Percentiles rank a stretch among this genome's conserved stretches.
phyloP scores from a whole-genome alignment of 2,797 vertebrate genomes.

The Tinamus major region DNA sequence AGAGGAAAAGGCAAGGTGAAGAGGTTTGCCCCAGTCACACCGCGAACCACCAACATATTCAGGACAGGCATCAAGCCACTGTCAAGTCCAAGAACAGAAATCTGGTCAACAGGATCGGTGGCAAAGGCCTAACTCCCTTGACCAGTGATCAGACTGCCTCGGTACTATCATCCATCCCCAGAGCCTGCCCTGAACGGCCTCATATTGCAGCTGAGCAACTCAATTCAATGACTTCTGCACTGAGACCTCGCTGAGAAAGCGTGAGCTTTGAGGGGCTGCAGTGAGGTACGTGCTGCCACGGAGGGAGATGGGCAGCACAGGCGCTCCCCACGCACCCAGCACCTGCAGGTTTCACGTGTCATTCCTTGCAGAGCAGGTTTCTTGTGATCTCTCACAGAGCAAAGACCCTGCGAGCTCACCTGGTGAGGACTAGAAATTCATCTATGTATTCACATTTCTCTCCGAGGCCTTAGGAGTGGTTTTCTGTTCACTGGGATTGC shows the following conservation, averaged over 20 bases:
- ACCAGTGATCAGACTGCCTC: not conserved
- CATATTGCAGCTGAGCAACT: rapidly evolving
- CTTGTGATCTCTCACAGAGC: not conserved
- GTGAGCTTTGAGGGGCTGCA: not conserved
- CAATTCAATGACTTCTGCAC: not conserved
- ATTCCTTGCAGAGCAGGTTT: not conserved
- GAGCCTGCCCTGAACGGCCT: not conserved
- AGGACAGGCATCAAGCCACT: not conserved
- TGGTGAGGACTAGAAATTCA: not conserved
- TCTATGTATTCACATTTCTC: not conserved
- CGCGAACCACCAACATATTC: not conserved
- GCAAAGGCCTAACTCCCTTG: not conserved
- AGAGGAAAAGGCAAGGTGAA: slow-evolving; percentile 14
- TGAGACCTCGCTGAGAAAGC: not conserved
- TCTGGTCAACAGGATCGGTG: not conserved
- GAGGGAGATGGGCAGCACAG: not conserved
- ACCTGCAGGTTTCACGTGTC: not conserved
- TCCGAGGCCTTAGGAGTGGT: slow-evolving; percentile 19
- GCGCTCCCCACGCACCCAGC: not conserved
- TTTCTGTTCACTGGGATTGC: slow-evolving; percentile 1
- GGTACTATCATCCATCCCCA: not conserved
- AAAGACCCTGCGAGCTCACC: not conserved
- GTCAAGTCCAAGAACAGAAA: not conserved
- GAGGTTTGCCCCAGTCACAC: not conserved
- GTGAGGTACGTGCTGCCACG: not conserved